Base-by-base conservation (phyloP, 2,113 vertebrate genomes). In the Bufo gargarizans region DNA sequence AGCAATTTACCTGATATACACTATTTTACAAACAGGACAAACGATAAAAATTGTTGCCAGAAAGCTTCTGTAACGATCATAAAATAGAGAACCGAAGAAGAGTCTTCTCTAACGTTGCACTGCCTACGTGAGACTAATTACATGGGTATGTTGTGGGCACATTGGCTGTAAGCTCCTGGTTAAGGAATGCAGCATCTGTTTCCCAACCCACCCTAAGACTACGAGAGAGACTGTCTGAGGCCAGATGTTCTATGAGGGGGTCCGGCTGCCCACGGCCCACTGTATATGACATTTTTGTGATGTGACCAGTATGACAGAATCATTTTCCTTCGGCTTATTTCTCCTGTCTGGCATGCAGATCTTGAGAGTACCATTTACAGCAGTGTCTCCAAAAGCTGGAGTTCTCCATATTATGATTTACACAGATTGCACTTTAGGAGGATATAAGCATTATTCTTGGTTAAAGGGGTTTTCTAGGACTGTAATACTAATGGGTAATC, bases 131-230 rank as follows among this genome's bases (percentile, higher is more conserved):
- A 72, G 81, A 69, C 81, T 63, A 84, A 79, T 74, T 11, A 22
- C 4, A 33, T 20, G 81, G 81, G 81, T 84, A 88, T 84, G 81
- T 77, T 43, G 81, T 84, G 87, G 87, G 87, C 71, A 88, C 87
- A 11, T 74, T 81, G 77, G 77, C 67, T 49, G 49, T 47, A 22
- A 17, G 74, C 17, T 63, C 76, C 77, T 82, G 77, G 56, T 22
- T 43, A 45, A 55, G 72, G 87, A 79, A 84, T 67, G 72, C 56
- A 84, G 82, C 47, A 89, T 45, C 61, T 55, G 63, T 49, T 61
- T 49, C 17, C 84, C 58, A 55, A 63, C 50, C 88, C 88, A 59
- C 88, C 76, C 65, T 74, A 61, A 71, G 53, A 89, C n/a, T 43
- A 47, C 4, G 3, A 69, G n/a, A 50, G 49, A 53, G 47, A 55